These are phyloP conservation scores for Ormyrus pomaceus DNA, from an alignment of 2,888 invertebrate genomes.

Conservation along the genomic window DNA sequence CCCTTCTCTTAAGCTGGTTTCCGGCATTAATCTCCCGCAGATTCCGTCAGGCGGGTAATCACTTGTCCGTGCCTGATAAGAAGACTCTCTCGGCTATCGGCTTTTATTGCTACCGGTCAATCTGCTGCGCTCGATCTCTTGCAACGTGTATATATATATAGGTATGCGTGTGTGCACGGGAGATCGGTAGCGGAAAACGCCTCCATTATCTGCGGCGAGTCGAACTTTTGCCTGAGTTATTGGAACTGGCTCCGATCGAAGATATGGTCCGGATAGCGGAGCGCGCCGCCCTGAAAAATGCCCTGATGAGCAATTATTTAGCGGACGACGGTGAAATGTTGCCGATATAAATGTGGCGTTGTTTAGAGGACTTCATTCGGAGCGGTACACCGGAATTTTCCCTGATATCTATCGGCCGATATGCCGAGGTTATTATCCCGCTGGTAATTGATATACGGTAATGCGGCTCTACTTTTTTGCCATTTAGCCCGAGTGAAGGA, in stretches of 20 bases:
- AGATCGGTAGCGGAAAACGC: conserved; percentile 28
- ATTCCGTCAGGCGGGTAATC: conserved; percentile 37
- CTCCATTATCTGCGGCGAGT: conserved; percentile 40
- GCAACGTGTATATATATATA: conserved; percentile 8
- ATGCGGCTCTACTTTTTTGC: no score
- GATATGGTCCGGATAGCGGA: conserved; percentile 6
- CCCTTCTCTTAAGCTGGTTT: no score
- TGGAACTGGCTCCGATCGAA: background rate
- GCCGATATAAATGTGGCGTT: background rate
- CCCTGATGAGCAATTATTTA: conserved; percentile 22
- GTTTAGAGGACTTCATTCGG: background rate
- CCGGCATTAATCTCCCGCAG: conserved; percentile 13
- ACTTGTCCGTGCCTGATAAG: conserved; percentile 30
- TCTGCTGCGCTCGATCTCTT: conserved; percentile 41
- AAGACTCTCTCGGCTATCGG: conserved; percentile 9
- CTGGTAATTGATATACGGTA: no score
- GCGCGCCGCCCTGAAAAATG: background rate
- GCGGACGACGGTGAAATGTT: conserved; percentile 5
- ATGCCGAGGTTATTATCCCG: background rate
- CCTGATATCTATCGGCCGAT: background rate
- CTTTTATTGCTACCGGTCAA: conserved; percentile 49
- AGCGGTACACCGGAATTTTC: background rate
- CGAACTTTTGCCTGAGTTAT: conserved; percentile 19
- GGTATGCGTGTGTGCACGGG: conserved; percentile 12
- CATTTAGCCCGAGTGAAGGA: no score